phyloP scores from a whole-genome alignment of 2,888 invertebrate species.

The Cetonia aurata region DNA sequence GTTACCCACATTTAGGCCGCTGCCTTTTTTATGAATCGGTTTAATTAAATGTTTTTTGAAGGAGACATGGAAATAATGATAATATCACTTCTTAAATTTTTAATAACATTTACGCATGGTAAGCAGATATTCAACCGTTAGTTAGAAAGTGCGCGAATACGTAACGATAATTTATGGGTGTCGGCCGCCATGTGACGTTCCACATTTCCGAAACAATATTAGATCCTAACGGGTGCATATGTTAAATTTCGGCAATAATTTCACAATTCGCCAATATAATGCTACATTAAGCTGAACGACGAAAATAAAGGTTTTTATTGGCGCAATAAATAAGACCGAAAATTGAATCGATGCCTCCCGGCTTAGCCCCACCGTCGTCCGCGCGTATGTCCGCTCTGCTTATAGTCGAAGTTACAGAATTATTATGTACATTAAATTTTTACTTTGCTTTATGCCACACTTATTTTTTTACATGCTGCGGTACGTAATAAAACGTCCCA shows the following conservation, averaged over 20 bases:
- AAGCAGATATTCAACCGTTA: too few relatives aligned
- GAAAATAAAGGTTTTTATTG: slow-evolving; percentile 38
- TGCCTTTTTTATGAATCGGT: too few relatives aligned
- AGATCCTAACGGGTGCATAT: slow-evolving; percentile 19
- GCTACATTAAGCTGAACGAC: slow-evolving; percentile 35
- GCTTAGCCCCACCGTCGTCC: neutral
- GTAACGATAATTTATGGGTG: slow-evolving; percentile 13
- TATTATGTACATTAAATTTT: slow-evolving; percentile 37
- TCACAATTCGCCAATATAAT: slow-evolving; percentile 30
- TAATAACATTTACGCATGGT: too few relatives aligned
- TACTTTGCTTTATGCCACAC: slow-evolving; percentile 38
- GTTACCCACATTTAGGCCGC: too few relatives aligned
- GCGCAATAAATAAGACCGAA: slow-evolving; percentile 35
- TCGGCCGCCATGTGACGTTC: neutral
- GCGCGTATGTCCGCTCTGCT: slow-evolving; percentile 2
- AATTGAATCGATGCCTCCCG: slow-evolving; percentile 29
- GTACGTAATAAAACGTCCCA: slow-evolving; percentile 29
- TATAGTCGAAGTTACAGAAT: slow-evolving; percentile 29
- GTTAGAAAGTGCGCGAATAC: too few relatives aligned
- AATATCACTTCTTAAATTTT: too few relatives aligned
- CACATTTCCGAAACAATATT: slow-evolving; percentile 18
- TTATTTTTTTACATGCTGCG: slow-evolving; percentile 35
- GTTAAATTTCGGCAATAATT: slow-evolving; percentile 30
- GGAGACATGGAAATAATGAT: too few relatives aligned
- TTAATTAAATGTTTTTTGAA: too few relatives aligned